Conservation (phyloP, 2,797 vertebrate genomes). For the Avahi laniger region DNA sequence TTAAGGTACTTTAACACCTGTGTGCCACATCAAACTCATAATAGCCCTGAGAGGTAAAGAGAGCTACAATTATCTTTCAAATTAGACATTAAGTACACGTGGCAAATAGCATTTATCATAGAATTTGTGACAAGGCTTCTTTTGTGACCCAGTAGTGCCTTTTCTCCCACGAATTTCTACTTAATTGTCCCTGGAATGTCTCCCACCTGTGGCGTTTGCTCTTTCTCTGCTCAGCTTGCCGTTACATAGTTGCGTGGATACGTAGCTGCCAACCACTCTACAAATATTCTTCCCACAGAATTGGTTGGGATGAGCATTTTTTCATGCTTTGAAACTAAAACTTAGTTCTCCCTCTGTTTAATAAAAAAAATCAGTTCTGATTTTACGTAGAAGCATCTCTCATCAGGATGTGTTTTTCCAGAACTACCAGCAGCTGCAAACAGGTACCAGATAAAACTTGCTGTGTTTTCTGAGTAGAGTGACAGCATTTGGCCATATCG, state of each 20-base stretch:
- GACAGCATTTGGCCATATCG: neutral
- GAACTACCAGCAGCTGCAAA: neutral
- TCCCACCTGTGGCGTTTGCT: neutral
- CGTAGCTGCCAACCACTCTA: neutral
- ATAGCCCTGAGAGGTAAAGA: neutral
- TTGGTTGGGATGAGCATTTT: neutral
- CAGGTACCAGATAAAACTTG: neutral
- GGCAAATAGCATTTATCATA: neutral
- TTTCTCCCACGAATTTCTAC: neutral
- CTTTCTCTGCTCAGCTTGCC: neutral
- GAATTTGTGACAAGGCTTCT: neutral
- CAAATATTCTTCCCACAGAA: neutral
- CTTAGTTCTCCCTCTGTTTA: neutral
- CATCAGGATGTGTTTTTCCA: neutral
- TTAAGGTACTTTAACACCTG: conserved; percentile 34
- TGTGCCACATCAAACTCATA: neutral
- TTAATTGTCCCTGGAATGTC: neutral
- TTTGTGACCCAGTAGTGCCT: neutral
- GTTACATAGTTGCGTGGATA: neutral
- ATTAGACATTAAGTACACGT: neutral
- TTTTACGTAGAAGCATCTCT: neutral
- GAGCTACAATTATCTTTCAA: neutral
- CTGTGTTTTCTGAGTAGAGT: neutral
- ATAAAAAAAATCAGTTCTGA: neutral
- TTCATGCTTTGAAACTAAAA: neutral